These are phyloP conservation scores for Eonycteris spelaea DNA, from an alignment of 2,113 vertebrate species.

Conservation along the genomic window DNA sequence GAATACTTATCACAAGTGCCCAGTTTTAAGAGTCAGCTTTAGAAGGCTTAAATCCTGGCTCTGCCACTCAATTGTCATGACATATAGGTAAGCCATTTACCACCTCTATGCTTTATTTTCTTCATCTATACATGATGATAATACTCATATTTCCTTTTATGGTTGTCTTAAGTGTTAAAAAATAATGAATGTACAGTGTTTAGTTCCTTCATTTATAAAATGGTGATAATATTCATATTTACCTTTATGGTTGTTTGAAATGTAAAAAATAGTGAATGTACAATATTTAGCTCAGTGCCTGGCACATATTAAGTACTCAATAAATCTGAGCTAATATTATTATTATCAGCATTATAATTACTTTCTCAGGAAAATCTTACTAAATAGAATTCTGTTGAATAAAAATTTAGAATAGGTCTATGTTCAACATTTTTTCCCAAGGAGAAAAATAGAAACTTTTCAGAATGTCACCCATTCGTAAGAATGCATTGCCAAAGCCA, in stretches of 20 bases:
- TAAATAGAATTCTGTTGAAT: constrained; percentile 32
- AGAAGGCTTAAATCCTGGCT: neutral
- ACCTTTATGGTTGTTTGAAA: neutral
- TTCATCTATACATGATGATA: neutral
- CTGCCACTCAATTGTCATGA: neutral
- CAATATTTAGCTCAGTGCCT: neutral
- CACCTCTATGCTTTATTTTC: neutral
- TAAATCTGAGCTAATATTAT: neutral
- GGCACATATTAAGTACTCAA: neutral
- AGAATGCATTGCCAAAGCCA: constrained; percentile 42
- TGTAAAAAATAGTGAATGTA: neutral
- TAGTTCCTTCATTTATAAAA: neutral
- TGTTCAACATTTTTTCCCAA: constrained; percentile 47
- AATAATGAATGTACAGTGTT: neutral
- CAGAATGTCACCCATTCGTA: constrained; percentile 58
- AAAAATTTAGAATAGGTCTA: constrained; percentile 44
- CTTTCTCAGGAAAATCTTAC: constrained; percentile 11
- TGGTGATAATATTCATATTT: neutral
- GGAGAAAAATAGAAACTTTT: constrained; percentile 59
- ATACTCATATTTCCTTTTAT: neutral
- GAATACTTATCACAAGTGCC: neutral
- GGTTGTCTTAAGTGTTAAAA: neutral
- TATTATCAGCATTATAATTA: neutral
- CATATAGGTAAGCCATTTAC: neutral
- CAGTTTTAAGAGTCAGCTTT: neutral